These are phyloP conservation scores for Polydesmus complanatus DNA, from an alignment of 2,888 invertebrate species.

Conservation along the genomic window DNA sequence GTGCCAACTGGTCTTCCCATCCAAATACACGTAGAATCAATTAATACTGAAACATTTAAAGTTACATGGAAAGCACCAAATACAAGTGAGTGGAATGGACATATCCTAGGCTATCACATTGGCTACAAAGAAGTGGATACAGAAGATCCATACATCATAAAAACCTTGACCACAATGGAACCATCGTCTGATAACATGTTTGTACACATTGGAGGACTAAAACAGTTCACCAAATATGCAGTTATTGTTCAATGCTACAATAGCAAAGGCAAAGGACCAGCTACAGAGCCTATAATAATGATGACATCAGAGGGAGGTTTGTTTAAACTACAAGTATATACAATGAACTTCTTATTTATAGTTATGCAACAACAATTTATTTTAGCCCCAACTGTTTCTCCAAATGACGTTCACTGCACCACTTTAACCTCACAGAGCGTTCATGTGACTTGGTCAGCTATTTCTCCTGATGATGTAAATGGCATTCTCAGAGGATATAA, in stretches of 20 bases:
- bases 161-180: slow-evolving; percentile 18
- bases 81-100: slow-evolving; percentile 9
- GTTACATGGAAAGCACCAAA: slow-evolving; percentile 21
- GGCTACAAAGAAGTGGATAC: slow-evolving; percentile 20
- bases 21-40: slow-evolving; percentile 28
- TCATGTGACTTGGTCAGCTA: slow-evolving; percentile 86
- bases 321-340: slow-evolving; percentile 9
- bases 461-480: slow-evolving; percentile 78
- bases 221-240: slow-evolving; percentile 31
- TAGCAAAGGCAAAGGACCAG: slow-evolving; percentile 30
- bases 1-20: slow-evolving; percentile 31
- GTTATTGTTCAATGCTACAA: slow-evolving; percentile 32
- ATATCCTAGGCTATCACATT: slow-evolving; percentile 20
- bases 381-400: slow-evolving; percentile 16
- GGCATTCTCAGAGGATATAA: slow-evolving; percentile 93
- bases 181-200: slow-evolving; percentile 15
- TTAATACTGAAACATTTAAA: slow-evolving; percentile 29
- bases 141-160: slow-evolving; percentile 19
- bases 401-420: slow-evolving; percentile 66
- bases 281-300: slow-evolving; percentile 27
- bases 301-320: slow-evolving; percentile 33
- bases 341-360: background rate
- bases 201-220: slow-evolving; percentile 16
- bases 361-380: slow-evolving; percentile 3
- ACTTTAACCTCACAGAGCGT: slow-evolving; percentile 88